Evolutionary conservation across 2,888 invertebrate genomes (phyloP).

Genomic region (Chrysodeixis includens): DNA sequence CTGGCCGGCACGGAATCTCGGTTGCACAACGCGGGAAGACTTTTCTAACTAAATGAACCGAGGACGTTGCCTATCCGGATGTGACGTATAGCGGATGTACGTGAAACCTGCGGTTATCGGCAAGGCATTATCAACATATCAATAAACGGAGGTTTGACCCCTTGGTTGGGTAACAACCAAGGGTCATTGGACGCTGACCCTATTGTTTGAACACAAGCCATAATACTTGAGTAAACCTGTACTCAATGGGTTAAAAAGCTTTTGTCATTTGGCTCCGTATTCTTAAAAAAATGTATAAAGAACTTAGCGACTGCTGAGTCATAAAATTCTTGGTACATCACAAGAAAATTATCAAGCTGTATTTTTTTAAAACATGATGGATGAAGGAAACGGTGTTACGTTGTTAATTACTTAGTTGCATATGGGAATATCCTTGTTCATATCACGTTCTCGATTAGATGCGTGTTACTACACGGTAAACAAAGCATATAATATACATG

Average conservation of each 20-base stretch:
- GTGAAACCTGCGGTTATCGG: constrained; percentile 33
- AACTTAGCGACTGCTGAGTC: neutral
- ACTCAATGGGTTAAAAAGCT: constrained; percentile 13
- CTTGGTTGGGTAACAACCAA: constrained; percentile 34
- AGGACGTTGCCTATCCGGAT: constrained; percentile 45
- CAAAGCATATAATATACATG: neutral
- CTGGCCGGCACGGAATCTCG: constrained; percentile 54
- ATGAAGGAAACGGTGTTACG: neutral
- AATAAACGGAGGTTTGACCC: constrained; percentile 21
- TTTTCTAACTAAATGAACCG: constrained; percentile 55
- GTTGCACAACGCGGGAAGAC: constrained; percentile 56
- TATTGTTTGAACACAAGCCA: constrained; percentile 41
- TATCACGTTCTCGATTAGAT: neutral
- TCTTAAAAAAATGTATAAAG: neutral
- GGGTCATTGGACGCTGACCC: constrained; percentile 44
- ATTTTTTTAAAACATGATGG: neutral
- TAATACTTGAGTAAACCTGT: constrained; percentile 16
- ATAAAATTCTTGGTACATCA: neutral
- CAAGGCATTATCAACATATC: neutral
- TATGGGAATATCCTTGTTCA: neutral
- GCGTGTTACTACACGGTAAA: neutral
- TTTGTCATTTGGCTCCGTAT: neutral
- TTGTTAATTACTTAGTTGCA: neutral
- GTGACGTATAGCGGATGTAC: constrained; percentile 38
- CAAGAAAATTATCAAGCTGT: neutral